These are phyloP conservation scores for Malacoctenus gilli DNA, from an alignment of 2,797 vertebrate species.

Conservation along the genomic window DNA sequence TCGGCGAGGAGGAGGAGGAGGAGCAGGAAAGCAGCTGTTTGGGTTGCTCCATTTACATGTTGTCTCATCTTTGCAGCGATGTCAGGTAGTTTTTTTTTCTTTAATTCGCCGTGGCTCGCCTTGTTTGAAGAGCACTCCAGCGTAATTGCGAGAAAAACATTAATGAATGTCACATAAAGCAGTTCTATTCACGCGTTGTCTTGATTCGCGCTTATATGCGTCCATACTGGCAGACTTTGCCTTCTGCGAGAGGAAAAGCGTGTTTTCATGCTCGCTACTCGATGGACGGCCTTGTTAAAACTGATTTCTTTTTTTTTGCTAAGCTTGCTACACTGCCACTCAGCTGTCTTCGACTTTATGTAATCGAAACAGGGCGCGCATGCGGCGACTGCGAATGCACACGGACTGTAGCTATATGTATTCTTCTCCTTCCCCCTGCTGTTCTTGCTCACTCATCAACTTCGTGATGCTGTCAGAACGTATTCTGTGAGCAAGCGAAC, in stretches of 20 bases:
- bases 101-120: no score
- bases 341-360: conserved; percentile 48
- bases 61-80: conserved; percentile 6
- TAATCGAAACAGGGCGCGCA: conserved; percentile 28
- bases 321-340: conserved; percentile 57
- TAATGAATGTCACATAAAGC: no score
- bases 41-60: conserved; percentile 23
- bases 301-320: conserved; percentile 55
- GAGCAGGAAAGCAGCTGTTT: conserved; percentile 34
- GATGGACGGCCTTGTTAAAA: conserved; percentile 58
- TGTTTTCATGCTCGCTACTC: conserved; percentile 21
- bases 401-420: conserved; percentile 26
- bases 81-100: conserved; percentile 1
- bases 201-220: conserved; percentile 25
- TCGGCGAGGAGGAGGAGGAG: conserved; percentile 9
- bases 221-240: conserved; percentile 23
- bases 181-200: conserved; percentile 1
- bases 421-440: background rate
- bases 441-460: conserved; percentile 8
- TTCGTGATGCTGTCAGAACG: conserved; percentile 7
- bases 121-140: no score
- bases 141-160: no score
- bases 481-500: conserved; percentile 1
- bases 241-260: conserved; percentile 19
- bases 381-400: conserved; percentile 35